Base-by-base conservation (phyloP, 1,140 invertebrate species). In the Eriosoma lanigerum region DNA sequence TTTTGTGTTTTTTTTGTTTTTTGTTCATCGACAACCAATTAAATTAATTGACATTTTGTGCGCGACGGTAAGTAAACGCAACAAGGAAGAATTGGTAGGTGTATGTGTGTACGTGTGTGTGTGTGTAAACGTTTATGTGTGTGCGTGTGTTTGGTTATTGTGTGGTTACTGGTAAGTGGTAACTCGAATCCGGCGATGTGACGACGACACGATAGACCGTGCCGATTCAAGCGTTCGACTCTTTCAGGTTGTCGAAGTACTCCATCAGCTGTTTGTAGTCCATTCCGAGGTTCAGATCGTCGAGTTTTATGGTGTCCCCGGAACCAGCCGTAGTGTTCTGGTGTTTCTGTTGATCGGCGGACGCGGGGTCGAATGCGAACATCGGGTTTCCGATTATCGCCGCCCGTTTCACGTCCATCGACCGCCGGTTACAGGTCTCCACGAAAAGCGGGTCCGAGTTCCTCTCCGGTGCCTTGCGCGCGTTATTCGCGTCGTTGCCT, bases 261-360 rank as follows among this genome's bases (percentile, higher is more conserved):
- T 96, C 93, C 93, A 97, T 95, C 85, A 98, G 94, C 88, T 97
- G 94, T 85, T 97, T 94, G 86, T 98, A 97, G 86, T 97, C 94
- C 94, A 98, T 95, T 83, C 94, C 94, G 81, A 93, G 88, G 83
- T 92, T 90, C 19, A 95, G 88, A 86, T 93, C 92, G 86, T 94
- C 93, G 81, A 94, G 87, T 62, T 90, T 90, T 38, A 86, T 82
- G 10, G 91, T 88, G 70, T 89, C 86, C 0, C 52, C n/a, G 12
- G 17, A 6, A 21, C n/a, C n/a, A n/a, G 32, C 26, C 26, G 1
- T n/a, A n/a, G n/a, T 19, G 21, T 76, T 76, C 52, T 76, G 52
- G 0, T 46, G 54, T 10, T 76, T 56, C 21, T 58, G 52, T 13
- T 58, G 80, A 92, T n/a, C n/a, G 93, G n/a, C 94, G 91, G 83